A percentile compares a stretch with the other conserved stretches of the same genome.
phyloP scores from a whole-genome alignment of 2,797 vertebrate genomes.

The Cacajao melanocephalus region DNA sequence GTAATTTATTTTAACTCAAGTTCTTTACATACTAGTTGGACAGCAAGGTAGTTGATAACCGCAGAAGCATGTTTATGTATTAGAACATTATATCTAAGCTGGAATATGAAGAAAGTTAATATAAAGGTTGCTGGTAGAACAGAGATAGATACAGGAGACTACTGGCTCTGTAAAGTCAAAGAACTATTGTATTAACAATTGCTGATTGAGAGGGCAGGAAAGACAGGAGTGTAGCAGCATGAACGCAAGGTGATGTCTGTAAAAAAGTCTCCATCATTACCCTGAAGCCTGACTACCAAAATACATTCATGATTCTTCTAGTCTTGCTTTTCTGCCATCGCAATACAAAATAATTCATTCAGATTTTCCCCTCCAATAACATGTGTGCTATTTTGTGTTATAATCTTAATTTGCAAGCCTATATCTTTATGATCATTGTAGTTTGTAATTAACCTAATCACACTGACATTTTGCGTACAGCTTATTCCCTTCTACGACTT shows the following conservation, averaged over 20 bases:
- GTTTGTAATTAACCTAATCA: background rate
- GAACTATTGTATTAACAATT: background rate
- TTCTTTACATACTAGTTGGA: background rate
- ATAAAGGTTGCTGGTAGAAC: background rate
- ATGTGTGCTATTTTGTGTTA: background rate
- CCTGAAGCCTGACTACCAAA: background rate
- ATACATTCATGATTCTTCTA: background rate
- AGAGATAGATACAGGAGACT: background rate
- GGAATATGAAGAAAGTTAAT: background rate
- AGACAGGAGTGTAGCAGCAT: background rate
- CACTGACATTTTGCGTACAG: background rate
- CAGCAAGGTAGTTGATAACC: background rate
- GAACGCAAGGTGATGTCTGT: background rate
- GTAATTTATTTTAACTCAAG: background rate
- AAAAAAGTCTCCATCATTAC: background rate
- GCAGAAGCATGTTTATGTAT: background rate
- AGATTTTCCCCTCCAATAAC: background rate
- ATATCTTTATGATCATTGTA: background rate
- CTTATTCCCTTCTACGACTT: background rate
- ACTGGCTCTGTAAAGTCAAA: background rate
- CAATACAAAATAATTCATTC: background rate
- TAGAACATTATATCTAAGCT: background rate
- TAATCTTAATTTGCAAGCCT: background rate
- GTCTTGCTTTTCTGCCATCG: background rate
- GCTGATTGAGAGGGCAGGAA: background rate